Base-by-base conservation (phyloP, 1,140 invertebrate genomes). In the Neodiprion lecontei region DNA sequence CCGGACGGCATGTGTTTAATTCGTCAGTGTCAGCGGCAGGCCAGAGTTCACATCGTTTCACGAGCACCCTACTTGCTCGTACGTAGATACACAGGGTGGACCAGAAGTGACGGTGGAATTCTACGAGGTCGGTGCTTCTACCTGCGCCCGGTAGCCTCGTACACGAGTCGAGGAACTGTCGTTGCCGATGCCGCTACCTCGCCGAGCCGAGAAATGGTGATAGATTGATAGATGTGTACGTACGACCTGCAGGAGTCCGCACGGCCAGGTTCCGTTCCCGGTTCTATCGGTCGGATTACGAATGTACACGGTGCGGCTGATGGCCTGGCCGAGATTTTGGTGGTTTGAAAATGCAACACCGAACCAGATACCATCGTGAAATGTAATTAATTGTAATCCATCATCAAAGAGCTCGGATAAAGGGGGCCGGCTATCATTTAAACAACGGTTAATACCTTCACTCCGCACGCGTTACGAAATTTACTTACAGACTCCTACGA, bases 1-100 rank as follows among this genome's bases (percentile, higher is more conserved):
- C 14, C 11, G 53, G 21, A 14, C 23, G 23, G 14, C 28, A 17
- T 61, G 21, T 67, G 28, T 67, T 61, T 48, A 67, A 86, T 86
- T 84, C 78, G 76, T 85, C 84, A 85, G 79, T 84, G 84, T 86
- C 83, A 80, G 78, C 53, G 70, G 73, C 84, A 86, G 75, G 77
- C 83, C 74, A 82, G 40, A 73, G 73, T 79, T 86, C 83, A 82
- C 83, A 85, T 81, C 53, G 53, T 61, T 61, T 61, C 53, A 61
- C 53, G 11, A 61, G 53, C 53, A 61, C 53, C 53, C 53, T 61
- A 17, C 53, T 17, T 61, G n/a, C 53, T 14, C 9, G 9, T 61
- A 61, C 53, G 9, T 61, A 61, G 5, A 61, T 61, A 61, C 53
- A 61, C 8, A 61, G 53, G 53, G 53, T 61, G 53, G 53, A 14